These are phyloP conservation scores for Stenodera caucasica DNA, from an alignment of 2,888 invertebrate species.

Conservation along the genomic window DNA sequence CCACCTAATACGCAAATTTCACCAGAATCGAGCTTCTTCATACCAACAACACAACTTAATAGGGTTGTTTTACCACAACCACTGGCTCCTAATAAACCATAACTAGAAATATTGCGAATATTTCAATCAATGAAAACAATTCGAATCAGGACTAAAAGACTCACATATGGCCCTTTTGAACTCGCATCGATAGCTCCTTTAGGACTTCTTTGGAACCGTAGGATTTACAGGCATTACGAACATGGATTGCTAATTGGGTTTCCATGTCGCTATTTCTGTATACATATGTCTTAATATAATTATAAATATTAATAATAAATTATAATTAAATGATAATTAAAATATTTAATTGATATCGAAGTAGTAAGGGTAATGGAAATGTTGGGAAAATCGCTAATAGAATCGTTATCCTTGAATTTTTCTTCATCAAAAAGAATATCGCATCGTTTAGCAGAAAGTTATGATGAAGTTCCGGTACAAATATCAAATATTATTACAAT, in stretches of 20 bases:
- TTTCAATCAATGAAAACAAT: background rate
- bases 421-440: no score
- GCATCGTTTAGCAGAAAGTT: no score
- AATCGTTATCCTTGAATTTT: no score
- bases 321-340: no score
- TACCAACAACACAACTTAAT: constrained; percentile 82
- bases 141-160: background rate
- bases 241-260: constrained; percentile 77
- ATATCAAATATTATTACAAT: no score
- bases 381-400: no score
- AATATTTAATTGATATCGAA: no score
- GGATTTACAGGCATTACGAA: constrained; percentile 79
- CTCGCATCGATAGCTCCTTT: background rate
- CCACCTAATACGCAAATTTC: constrained; percentile 85
- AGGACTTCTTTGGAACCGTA: constrained; percentile 67
- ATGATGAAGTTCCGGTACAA: no score
- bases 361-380: no score
- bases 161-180: background rate
- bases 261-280: background rate
- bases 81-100: constrained; percentile 85
- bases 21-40: constrained; percentile 77
- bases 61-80: constrained; percentile 91
- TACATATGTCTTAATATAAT: background rate
- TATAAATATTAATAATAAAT: background rate
- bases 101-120: constrained; percentile 58